These are phyloP conservation scores for Tupiocoris notatus DNA, from an alignment of 2,888 invertebrate species.

Conservation along the genomic window DNA sequence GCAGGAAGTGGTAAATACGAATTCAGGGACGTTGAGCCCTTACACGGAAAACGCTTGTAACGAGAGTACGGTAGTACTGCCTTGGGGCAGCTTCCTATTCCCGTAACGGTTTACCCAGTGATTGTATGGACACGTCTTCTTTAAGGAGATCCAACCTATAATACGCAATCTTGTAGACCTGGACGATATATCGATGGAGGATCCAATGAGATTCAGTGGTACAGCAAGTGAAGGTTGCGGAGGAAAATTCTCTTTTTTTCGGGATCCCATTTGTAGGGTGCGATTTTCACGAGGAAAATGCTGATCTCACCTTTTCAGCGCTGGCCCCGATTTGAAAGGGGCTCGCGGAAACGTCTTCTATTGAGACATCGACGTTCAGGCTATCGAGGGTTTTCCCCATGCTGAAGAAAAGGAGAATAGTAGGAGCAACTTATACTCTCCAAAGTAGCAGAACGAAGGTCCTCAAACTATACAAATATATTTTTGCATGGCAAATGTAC, in stretches of 20 bases:
- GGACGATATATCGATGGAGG: slow-evolving; percentile 5
- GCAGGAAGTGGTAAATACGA: background rate
- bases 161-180: slow-evolving; percentile 18
- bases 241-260: slow-evolving; percentile 6
- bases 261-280: slow-evolving; percentile 27
- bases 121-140: slow-evolving; percentile 28
- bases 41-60: background rate
- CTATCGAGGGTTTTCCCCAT: no score
- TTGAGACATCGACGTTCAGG: no score
- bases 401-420: no score
- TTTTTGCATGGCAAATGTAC: no score
- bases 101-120: background rate
- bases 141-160: slow-evolving; percentile 19
- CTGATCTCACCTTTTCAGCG: slow-evolving; percentile 24
- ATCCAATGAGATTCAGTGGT: no score
- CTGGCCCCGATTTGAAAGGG: background rate
- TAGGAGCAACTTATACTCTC: no score
- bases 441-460: no score
- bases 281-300: slow-evolving; percentile 30
- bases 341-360: no score
- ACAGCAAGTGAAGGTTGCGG: background rate
- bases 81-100: background rate
- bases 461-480: no score
- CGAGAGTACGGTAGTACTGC: background rate
- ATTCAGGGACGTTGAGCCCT: background rate